Evolutionary conservation across 23 tunicate genomes (phyloP), one percentile per base, ranked within the genome.

Genomic region (Trididemnum miniatum): DNA sequence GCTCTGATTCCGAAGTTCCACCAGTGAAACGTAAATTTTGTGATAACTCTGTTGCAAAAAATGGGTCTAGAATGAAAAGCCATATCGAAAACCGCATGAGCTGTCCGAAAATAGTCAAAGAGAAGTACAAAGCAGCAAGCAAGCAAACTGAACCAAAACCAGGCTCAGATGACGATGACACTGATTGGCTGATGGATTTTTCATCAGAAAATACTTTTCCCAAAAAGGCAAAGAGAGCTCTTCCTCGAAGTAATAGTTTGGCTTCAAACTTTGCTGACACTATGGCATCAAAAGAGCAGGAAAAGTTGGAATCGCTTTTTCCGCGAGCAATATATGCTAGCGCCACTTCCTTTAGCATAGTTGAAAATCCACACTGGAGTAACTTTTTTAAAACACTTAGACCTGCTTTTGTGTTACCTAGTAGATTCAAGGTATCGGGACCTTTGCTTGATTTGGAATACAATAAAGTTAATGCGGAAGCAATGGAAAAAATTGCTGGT

Each of bases 61-160:
- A 22, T 63, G 25, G 69, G 25, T 63, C 28, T 4, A 22, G 69
- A 63, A 20, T 63, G 25, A 63, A 7, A 20, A 24, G 4, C 25
- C 69, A 63, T 26, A n/a, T 63, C 4, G 27, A 63, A 63, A 63
- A 63, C 25, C n/a, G 69, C 28, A 15, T n/a, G 25, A 20, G 7
- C 5, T 63, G 69, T 63, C 69, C 69, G n/a, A 24, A 63, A n/a
- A 24, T 20, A 5, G n/a, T 63, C 69, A 63, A 63, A 63, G 25
- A 22, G n/a, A 15, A 22, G n/a, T 63, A 24, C 25, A 63, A n/a
- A 18, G 4, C 27, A 63, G 18, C n/a, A n/a, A n/a, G n/a, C n/a
- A n/a, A n/a, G n/a, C n/a, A n/a, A n/a, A n/a, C n/a, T n/a, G 69
- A 4, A 5, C n/a, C 25, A 22, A 20, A 26, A 7, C 18, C n/a